A percentile compares a stretch with the other conserved stretches of the same genome.
Conservation (phyloP, 2,888 invertebrate species). For the Cenopis cana region DNA sequence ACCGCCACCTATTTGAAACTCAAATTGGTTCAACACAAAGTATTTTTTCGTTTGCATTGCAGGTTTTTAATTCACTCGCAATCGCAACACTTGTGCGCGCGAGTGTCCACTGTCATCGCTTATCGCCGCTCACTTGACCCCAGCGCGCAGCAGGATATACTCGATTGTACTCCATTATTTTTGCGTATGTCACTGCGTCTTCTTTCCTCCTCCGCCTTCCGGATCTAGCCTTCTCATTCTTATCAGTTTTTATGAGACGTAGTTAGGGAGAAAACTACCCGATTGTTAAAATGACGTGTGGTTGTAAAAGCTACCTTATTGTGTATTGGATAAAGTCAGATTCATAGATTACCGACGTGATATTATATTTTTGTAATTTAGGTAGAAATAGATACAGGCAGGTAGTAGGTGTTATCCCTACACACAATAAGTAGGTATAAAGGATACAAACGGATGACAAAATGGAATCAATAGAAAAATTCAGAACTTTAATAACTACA, state of each 20-base stretch:
- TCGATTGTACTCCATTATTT: slow-evolving; percentile 47
- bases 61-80: no score
- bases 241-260: background rate
- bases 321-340: background rate
- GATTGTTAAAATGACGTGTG: background rate
- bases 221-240: slow-evolving; percentile 2
- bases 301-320: background rate
- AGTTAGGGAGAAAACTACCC: slow-evolving; percentile 19
- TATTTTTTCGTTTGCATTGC: no score
- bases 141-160: slow-evolving; percentile 56
- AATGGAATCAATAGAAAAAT: no score
- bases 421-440: no score
- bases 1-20: no score
- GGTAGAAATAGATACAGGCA: no score
- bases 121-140: slow-evolving; percentile 69
- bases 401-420: no score
- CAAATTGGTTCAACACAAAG: no score
- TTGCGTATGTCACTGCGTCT: slow-evolving; percentile 12
- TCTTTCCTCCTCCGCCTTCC: slow-evolving; percentile 6
- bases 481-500: no score
- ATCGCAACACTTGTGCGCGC: slow-evolving; percentile 50
- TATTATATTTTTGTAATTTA: background rate
- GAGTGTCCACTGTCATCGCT: slow-evolving; percentile 57
- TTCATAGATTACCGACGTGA: background rate
- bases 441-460: no score